Conservation (phyloP, 2,113 vertebrate species). For the Tetrao urogallus region DNA sequence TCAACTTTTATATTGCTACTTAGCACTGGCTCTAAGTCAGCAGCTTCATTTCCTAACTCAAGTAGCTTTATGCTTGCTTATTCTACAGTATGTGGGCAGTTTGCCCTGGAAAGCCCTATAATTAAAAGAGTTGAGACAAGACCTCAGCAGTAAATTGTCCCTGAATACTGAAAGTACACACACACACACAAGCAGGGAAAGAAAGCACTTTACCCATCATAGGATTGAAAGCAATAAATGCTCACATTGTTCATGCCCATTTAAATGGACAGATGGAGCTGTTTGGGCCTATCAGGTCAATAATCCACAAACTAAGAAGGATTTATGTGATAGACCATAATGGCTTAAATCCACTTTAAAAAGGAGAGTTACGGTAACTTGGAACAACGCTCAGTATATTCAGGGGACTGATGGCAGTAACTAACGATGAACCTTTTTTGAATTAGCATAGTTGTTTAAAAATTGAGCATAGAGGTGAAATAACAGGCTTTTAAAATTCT, state of each 20-base stretch:
- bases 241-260: background rate
- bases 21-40: background rate
- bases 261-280: slow-evolving; percentile 62
- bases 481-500: background rate
- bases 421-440: background rate
- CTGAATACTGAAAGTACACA: background rate
- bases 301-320: slow-evolving; percentile 64
- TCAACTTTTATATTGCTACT: background rate
- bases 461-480: slow-evolving; percentile 39
- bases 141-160: background rate
- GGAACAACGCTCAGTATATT: background rate
- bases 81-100: background rate
- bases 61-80: background rate
- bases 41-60: slow-evolving; percentile 20
- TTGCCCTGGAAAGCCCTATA: background rate
- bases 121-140: slow-evolving; percentile 32
- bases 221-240: slow-evolving; percentile 40
- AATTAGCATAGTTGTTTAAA: slow-evolving; percentile 50
- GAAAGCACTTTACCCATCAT: slow-evolving; percentile 52
- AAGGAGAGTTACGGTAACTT: background rate
- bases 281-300: slow-evolving; percentile 47
- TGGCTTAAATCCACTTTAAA: slow-evolving; percentile 50
- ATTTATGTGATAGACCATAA: slow-evolving; percentile 39
- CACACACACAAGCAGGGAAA: background rate
- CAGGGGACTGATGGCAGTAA: background rate